phyloP scores from a whole-genome alignment of 2,797 vertebrate genomes.

The Myotis planiceps region DNA sequence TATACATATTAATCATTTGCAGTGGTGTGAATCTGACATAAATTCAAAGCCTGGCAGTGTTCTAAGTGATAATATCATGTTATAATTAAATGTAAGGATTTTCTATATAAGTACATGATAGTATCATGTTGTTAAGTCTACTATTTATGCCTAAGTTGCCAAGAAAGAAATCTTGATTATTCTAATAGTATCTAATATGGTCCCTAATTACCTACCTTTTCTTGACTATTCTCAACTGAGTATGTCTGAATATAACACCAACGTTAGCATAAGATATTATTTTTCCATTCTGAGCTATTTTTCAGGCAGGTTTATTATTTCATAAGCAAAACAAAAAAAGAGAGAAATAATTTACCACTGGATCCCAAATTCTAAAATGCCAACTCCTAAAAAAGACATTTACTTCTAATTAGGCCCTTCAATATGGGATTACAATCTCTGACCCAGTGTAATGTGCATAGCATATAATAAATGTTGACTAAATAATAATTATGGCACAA shows the following conservation, averaged over 20 bases:
- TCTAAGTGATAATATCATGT: neutral
- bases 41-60: neutral
- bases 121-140: neutral
- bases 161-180: conserved; percentile 46
- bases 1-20: neutral
- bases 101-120: neutral
- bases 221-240: conserved; percentile 22
- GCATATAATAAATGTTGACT: neutral
- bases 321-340: neutral
- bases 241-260: conserved; percentile 15
- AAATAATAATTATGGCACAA: neutral
- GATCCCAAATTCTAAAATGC: neutral
- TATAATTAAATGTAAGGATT: neutral
- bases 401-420: conserved; percentile 12
- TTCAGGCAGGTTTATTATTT: conserved; percentile 45
- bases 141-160: conserved; percentile 25
- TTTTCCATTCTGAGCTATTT: conserved; percentile 24
- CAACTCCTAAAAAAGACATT: neutral
- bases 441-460: neutral
- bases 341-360: neutral
- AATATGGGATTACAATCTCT: neutral
- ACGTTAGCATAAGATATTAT: neutral
- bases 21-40: neutral
- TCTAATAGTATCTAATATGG: conserved; percentile 28
- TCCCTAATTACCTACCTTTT: conserved; percentile 23